Conservation (phyloP, 1,140 invertebrate species). For the Vanessa tameamea region DNA sequence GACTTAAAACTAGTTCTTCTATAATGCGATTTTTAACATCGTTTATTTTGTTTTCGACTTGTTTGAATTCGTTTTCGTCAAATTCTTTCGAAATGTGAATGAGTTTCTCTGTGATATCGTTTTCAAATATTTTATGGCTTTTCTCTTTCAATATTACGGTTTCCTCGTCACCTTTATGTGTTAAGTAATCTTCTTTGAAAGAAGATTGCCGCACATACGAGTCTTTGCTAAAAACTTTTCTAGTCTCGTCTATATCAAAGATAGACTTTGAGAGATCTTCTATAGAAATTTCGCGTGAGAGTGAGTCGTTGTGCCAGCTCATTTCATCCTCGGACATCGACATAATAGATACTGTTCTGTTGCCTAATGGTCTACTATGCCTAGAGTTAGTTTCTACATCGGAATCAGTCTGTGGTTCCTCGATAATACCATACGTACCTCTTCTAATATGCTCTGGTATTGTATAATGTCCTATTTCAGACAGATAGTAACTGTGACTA, state of each 20-base stretch:
- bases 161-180: constrained; percentile 70
- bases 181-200: constrained; percentile 76
- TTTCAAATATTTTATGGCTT: constrained; percentile 76
- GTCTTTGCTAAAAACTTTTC: constrained; percentile 76
- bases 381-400: constrained; percentile 69
- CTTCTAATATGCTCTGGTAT: constrained; percentile 80
- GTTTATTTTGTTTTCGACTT: constrained; percentile 60
- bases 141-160: constrained; percentile 70
- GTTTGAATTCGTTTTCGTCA: constrained; percentile 63
- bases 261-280: constrained; percentile 80
- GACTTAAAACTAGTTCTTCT: constrained; percentile 68
- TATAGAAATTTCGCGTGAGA: constrained; percentile 82
- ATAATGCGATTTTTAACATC: constrained; percentile 69
- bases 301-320: constrained; percentile 78
- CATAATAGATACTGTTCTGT: constrained; percentile 83
- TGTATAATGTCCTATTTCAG: constrained; percentile 81
- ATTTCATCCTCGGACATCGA: constrained; percentile 85
- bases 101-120: constrained; percentile 81
- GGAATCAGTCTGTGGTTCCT: constrained; percentile 80
- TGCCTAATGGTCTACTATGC: constrained; percentile 65
- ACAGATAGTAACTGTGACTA: constrained; percentile 82
- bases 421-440: constrained; percentile 78
- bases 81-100: constrained; percentile 72
- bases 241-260: constrained; percentile 75
- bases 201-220: constrained; percentile 75